phyloP scores from a whole-genome alignment of 2,797 vertebrate species.

The Dryobates pubescens region DNA sequence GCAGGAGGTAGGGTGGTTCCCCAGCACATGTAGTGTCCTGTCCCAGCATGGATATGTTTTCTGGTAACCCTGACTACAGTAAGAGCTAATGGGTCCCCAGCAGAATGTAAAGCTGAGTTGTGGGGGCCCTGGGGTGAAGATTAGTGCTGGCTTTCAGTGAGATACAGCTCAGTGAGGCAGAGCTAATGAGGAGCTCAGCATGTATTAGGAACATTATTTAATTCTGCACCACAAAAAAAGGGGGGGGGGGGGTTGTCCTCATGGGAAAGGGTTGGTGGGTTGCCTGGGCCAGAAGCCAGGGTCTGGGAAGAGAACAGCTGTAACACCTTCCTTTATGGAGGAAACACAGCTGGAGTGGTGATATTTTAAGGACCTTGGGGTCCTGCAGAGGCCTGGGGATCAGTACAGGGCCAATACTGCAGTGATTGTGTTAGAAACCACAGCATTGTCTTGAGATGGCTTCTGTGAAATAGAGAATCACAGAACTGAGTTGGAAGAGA shows the following conservation, averaged over 20 bases:
- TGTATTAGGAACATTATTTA: not conserved
- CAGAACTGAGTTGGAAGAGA: not conserved
- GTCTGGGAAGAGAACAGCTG: not conserved
- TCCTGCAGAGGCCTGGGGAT: rapidly evolving
- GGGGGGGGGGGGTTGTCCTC: not conserved
- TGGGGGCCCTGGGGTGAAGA: not conserved
- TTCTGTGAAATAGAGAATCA: not conserved
- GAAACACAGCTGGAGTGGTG: not conserved
- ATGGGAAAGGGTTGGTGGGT: not conserved
- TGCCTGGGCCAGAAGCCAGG: not conserved
- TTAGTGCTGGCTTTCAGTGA: not conserved
- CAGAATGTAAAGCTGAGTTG: not conserved
- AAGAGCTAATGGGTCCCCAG: not conserved
- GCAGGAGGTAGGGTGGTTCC: not conserved
- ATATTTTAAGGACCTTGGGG: not conserved
- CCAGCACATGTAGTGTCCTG: rapidly evolving
- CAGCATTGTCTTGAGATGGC: not conserved
- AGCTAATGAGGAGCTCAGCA: not conserved
- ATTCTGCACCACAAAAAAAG: not conserved
- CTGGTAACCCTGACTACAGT: not conserved
- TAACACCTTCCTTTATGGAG: not conserved
- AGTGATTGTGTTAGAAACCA: rapidly evolving
- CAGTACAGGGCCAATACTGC: rapidly evolving
- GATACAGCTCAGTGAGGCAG: not conserved
- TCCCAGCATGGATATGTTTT: not conserved